These are phyloP conservation scores for Lepetodrilus schrolli DNA, from an alignment of 2,888 invertebrate genomes.

Conservation along the genomic window DNA sequence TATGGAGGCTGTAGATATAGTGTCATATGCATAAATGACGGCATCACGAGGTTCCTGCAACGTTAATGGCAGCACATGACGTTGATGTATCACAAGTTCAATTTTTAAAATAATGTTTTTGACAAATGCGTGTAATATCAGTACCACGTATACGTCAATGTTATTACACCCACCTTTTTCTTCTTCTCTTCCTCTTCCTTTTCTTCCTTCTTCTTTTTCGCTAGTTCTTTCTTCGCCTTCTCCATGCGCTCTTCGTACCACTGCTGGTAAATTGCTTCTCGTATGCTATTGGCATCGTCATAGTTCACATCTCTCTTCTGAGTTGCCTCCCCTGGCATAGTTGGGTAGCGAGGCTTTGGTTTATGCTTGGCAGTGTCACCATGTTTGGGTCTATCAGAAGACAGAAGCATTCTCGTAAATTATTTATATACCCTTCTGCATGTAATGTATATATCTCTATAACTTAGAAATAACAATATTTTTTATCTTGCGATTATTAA, in stretches of 20 bases:
- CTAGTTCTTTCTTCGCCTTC: constrained; percentile 47
- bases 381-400: not conserved
- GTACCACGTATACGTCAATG: not conserved
- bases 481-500: too few relatives aligned
- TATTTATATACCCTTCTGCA: not conserved
- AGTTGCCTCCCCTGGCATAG: constrained; percentile 49
- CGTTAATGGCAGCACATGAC: too few relatives aligned
- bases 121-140: not conserved
- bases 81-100: not conserved
- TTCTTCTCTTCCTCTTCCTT: constrained; percentile 62
- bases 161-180: constrained; percentile 51
- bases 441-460: too few relatives aligned
- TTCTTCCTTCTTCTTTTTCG: constrained; percentile 59
- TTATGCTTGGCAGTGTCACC: constrained; percentile 40
- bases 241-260: constrained; percentile 61
- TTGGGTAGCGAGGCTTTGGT: constrained; percentile 66
- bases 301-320: constrained; percentile 47
- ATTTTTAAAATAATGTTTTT: not conserved
- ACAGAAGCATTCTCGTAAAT: too few relatives aligned
- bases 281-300: constrained; percentile 59
- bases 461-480: too few relatives aligned
- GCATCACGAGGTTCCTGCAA: too few relatives aligned
- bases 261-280: constrained; percentile 63
- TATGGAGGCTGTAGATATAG: too few relatives aligned
- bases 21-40: too few relatives aligned